Percentiles rank a stretch among this genome's conserved stretches.
These are phyloP conservation scores for Felis catus DNA, from an alignment of 2,113 vertebrate genomes.

Conservation along the genomic window F.catus_Fca126_mat1.0 CM031412.1:78457001-78457500, in stretches of 20 bases:
- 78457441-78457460: background rate
- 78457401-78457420: background rate
- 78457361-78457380: conserved; percentile 39
- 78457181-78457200: background rate
- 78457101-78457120: background rate
- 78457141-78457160: background rate
- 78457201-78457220: background rate
- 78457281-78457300: background rate
- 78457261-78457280: conserved; percentile 9
- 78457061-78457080: background rate
- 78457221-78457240: background rate
- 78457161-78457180: background rate
- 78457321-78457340: conserved; percentile 25
- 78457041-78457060: background rate
- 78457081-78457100: background rate
- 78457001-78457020: background rate
- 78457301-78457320: conserved; percentile 8
- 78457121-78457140: conserved; percentile 29
- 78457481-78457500: background rate
- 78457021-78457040: background rate
- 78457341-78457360: background rate
- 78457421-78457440: background rate
- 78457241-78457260: background rate
- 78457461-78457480: background rate
- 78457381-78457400: conserved; percentile 19